phyloP scores from a whole-genome alignment of 2,113 vertebrate species.

The Aplodontia rufa region DNA sequence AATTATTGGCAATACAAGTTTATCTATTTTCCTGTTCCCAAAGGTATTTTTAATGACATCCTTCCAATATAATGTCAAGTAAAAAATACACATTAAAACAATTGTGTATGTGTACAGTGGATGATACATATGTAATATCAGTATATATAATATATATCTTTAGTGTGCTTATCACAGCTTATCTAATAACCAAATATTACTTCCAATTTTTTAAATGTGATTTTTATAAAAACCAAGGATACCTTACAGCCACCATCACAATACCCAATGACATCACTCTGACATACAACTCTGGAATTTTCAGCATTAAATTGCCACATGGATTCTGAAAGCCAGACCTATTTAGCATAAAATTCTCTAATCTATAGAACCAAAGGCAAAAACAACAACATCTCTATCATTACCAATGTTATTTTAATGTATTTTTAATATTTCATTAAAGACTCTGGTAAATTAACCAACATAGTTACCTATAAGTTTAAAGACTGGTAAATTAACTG shows the following conservation, averaged over 20 bases:
- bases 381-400: not conserved
- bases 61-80: not conserved
- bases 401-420: no score
- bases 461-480: no score
- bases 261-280: not conserved
- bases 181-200: not conserved
- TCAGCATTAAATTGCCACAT: not conserved
- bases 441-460: no score
- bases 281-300: not conserved
- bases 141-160: not conserved
- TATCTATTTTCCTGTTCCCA: not conserved
- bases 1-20: not conserved
- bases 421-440: no score
- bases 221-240: not conserved
- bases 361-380: not conserved
- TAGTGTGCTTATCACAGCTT: not conserved
- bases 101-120: not conserved
- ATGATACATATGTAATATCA: no score
- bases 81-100: conserved; percentile 23
- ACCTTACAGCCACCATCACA: not conserved
- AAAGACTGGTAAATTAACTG: not conserved
- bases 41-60: conserved; percentile 14
- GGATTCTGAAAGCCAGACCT: not conserved
- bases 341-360: not conserved
- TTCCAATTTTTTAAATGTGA: not conserved